Evolutionary conservation across 2,888 invertebrate species (phyloP), one percentile per base, ranked within the genome.

Genomic region (Heterodera filipjevi): DNA sequence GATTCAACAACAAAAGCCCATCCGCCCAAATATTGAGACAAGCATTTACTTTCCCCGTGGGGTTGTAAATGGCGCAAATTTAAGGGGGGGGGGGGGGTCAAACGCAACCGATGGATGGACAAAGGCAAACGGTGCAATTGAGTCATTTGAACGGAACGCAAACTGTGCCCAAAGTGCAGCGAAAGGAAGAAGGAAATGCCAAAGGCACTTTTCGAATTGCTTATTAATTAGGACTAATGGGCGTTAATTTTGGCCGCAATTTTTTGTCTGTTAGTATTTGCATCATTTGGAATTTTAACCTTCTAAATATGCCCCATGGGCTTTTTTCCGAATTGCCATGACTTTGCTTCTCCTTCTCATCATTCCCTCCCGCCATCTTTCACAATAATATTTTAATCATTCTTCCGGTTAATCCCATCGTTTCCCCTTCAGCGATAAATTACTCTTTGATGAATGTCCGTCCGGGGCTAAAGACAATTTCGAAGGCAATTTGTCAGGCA

Each of bases 351-450:
- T n/a, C 6, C n/a, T 27, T 59, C 59, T 59, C n/a, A n/a, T 22
- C 39, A 39, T 39, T 39, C n/a, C n/a, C 59, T 22, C 59, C 59
- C n/a, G 3, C 59, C 59, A 59, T 49, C 14, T 16, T 19, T 49
- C 46, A 49, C 46, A 59, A 59, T 68, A 68, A 68, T 68, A 68
- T 68, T 68, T 68, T 68, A 68, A 68, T 68, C 68, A 68, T 68
- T 68, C 68, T 32, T 35, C 68, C 68, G 68, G 35, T 68, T 68
- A 68, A 68, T 68, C 59, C 59, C 59, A 59, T 59, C 16, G 14
- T 68, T 32, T 35, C 68, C 33, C 33, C 68, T 33, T 19, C 35
- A 35, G 33, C 68, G 68, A 68, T 68, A 68, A 68, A 68, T 68
- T 68, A 68, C 68, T 68, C 68, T 35, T 19, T 35, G 68, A 68